These are phyloP conservation scores for Pterobdella sp. DNA, from an alignment of 2,888 invertebrate species.

Conservation along the genomic window DNA sequence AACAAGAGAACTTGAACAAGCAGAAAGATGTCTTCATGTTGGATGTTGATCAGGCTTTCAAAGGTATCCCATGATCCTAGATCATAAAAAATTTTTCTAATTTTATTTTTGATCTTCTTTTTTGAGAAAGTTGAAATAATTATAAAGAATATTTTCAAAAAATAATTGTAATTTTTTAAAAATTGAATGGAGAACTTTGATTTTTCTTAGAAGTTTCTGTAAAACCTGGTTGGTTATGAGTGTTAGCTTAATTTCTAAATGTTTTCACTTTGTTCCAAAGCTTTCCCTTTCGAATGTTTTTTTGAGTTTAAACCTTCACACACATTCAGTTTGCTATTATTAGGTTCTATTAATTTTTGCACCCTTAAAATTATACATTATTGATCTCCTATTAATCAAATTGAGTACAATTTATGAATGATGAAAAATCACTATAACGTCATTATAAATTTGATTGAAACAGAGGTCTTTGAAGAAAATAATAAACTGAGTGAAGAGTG, in stretches of 20 bases:
- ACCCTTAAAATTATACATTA: too few relatives aligned
- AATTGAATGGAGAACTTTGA: too few relatives aligned
- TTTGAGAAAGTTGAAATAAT: neutral
- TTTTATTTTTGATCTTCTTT: conserved; percentile 6
- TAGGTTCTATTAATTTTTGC: neutral
- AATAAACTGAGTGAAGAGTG: conserved; percentile 46
- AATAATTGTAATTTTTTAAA: too few relatives aligned
- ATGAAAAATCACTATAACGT: neutral
- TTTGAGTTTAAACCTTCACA: too few relatives aligned
- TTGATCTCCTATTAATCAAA: too few relatives aligned
- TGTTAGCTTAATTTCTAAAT: too few relatives aligned
- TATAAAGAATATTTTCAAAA: neutral
- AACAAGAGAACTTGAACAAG: conserved; percentile 42
- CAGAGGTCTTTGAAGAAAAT: conserved; percentile 49
- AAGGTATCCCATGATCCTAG: conserved; percentile 31
- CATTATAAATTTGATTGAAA: conserved; percentile 5
- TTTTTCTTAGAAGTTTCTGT: too few relatives aligned
- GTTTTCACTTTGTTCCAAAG: neutral
- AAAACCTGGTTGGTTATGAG: too few relatives aligned
- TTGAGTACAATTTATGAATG: too few relatives aligned
- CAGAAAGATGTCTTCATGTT: conserved; percentile 43
- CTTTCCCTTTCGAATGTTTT: conserved; percentile 1
- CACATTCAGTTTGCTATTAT: too few relatives aligned
- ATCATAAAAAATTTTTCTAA: neutral
- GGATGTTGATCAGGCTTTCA: conserved; percentile 43